Evolutionary conservation across 2,888 invertebrate genomes (phyloP), one percentile per base, ranked within the genome.

Genomic region (Amblyjoppa proteus): DNA sequence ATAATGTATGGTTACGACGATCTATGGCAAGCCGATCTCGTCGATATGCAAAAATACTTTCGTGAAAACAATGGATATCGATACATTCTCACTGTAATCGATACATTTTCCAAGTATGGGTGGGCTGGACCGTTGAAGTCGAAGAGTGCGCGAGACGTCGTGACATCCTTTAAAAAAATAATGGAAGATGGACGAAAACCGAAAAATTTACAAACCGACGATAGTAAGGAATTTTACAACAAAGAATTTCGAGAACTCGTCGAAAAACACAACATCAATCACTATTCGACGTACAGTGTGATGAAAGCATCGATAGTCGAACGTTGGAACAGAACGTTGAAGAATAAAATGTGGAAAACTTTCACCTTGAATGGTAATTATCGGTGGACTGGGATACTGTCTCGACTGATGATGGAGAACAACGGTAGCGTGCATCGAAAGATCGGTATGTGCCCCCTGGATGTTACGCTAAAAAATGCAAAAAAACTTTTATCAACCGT

Each of bases 11-110:
- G 90, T 61, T 88, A 94, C n/a, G 91, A 94, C 88, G 93, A 94
- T 85, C 87, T 93, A 20, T 94, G 92, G 94, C 94, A 94, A 91
- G 92, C 92, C 7, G 94, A 94, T 91, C 88, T 94, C 11, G 93
- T 92, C 7, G 91, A 92, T 84, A 91, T 93, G 91, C 83, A 79
- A 31, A 73, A 85, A 28, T 92, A 90, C 90, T 66, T 91, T 7
- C 86, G 84, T 64, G 84, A 89, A 38, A 94, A 94, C 85, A 90
- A 89, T 16, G 90, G 90, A 5, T 90, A 89, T 84, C 90, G 90
- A 77, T 93, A 91, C 82, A 87, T 94, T 69, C 85, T 94, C 58
- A 90, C 91, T 13, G 89, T 93, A n/a, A 94, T 93, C 56, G 93
- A 94, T 88, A 86, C 88, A 45, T 94, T 94, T 88, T 93, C 92